phyloP scores from a whole-genome alignment of 2,888 invertebrate species.

The Netelia melanura region DNA sequence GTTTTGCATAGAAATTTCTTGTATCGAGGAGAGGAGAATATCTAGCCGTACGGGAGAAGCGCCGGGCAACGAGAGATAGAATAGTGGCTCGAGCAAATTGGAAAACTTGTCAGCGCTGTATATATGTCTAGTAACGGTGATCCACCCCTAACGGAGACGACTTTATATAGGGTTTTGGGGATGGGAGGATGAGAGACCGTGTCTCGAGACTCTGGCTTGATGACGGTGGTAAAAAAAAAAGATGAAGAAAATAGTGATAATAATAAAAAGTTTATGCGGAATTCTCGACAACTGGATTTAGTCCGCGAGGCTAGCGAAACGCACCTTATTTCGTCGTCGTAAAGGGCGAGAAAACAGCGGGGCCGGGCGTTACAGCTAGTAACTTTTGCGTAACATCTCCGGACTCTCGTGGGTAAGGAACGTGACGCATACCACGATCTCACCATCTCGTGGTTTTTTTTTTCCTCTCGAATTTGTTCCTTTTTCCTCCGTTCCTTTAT shows the following conservation, averaged over 20 bases:
- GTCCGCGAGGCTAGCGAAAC: conserved; percentile 20
- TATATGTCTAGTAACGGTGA: conserved; percentile 13
- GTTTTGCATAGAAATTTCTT: conserved; percentile 76
- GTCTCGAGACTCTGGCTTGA: not conserved
- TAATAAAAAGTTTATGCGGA: conserved; percentile 70
- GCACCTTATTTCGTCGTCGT: conserved; percentile 15
- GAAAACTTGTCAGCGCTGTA: conserved; percentile 74
- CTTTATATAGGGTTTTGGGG: not conserved
- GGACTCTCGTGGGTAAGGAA: conserved; percentile 12
- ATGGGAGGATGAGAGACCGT: not conserved
- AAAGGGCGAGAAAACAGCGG: not conserved
- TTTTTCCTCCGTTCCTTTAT: not conserved
- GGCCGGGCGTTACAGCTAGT: not conserved
- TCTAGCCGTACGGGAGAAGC: conserved; percentile 31
- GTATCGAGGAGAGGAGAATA: conserved; percentile 53
- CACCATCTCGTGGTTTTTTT: conserved; percentile 25
- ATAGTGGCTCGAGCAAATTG: conserved; percentile 73
- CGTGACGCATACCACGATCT: conserved; percentile 39
- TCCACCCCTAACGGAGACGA: conserved; percentile 9
- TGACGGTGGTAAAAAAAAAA: conserved; percentile 7
- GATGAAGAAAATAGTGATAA: not conserved
- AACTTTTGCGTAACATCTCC: conserved; percentile 38
- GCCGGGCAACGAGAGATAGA: conserved; percentile 50
- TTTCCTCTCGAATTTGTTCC: conserved; percentile 4
- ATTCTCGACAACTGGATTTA: conserved; percentile 62